Evolutionary conservation across 2,888 invertebrate genomes (phyloP), one percentile per base, ranked within the genome.

Genomic region (Dione vanillae): DNA sequence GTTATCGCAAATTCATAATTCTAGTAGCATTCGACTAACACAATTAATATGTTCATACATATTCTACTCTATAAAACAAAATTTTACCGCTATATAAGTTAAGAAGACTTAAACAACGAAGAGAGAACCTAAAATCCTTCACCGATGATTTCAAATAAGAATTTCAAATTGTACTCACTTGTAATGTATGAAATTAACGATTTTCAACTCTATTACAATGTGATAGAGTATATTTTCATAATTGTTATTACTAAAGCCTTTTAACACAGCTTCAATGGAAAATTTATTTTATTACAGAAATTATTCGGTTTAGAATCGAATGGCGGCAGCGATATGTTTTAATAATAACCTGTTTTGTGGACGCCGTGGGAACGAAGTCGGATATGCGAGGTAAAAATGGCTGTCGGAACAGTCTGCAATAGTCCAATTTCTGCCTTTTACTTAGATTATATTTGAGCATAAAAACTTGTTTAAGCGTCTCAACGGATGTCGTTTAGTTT

Each of bases 391-490:
- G 89, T 90, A 90, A 92, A 92, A 92, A 91, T 90, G 91, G 84
- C 90, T 85, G 89, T 89, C 90, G 89, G 91, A 90, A 89, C 90
- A 86, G 87, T 85, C 89, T 90, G 92, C 92, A 91, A 92, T 92
- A 92, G 92, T 92, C 92, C 90, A 92, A 93, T 93, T 93, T 91
- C 66, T 89, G 92, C 87, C 91, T 92, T 91, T 93, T 92, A 92
- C 92, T 91, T 90, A 91, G 90, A 88, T 86, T 82, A 64, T 64
- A 84, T 85, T 82, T 81, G 78, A 68, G 52, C 62, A 68, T 68
- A 68, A 68, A 62, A 83, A 88, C 84, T 82, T 69, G 85, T 88
- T 89, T 85, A 79, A 79, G 81, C 75, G 74, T 83, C 83, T 85
- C 79, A 76, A 74, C 82, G 79, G 78, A 78, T 77, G 54, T 54